Evolutionary conservation across 2,113 vertebrate species (phyloP), one percentile per base, ranked within the genome.

Genomic region (Fulmarus glacialis): DNA sequence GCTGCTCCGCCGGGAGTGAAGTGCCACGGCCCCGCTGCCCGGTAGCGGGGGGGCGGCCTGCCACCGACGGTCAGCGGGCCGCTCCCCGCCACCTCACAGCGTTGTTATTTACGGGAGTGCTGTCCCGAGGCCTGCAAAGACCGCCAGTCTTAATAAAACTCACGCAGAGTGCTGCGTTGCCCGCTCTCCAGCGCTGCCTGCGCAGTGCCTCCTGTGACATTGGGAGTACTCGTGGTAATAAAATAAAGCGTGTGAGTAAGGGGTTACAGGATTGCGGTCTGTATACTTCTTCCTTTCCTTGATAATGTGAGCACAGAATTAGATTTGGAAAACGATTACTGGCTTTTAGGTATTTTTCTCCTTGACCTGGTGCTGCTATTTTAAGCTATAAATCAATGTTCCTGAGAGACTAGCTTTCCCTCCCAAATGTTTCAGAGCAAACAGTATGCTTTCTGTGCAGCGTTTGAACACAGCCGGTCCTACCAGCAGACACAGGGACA

Each of bases 101-200:
- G 10, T 3, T 26, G 50, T 7, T 42, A 1, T 4, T 13, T 20
- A 5, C 2, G 8, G 8, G 43, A 2, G 7, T 2, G 83, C 59
- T 6, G 50, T 4, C 27, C 40, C 1, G 30, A 15, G 40, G 59
- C 68, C 68, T 18, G 12, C 32, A 2, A 3, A 18, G 12, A 3
- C 26, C 26, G 1, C 5, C 11, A 5, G 52, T 1, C 67, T 11
- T 4, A 8, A 10, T 12, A 11, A 36, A 45, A 55, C 32, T 16
- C 42, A 1, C 2, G 1, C 2, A 1, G 40, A 9, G 13, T 2
- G 29, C 40, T 8, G 3, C 15, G 3, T 6, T 27, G 15, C 83
- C 68, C 8, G 11, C 45, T 9, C 56, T 4, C 34, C 7, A 13
- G 8, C 8, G 5, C 26, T 30, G 30, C 30, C 38, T 3, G 36